Evolutionary conservation across 2,113 vertebrate species (phyloP).

Genomic region (Leiothrix lutea): DNA sequence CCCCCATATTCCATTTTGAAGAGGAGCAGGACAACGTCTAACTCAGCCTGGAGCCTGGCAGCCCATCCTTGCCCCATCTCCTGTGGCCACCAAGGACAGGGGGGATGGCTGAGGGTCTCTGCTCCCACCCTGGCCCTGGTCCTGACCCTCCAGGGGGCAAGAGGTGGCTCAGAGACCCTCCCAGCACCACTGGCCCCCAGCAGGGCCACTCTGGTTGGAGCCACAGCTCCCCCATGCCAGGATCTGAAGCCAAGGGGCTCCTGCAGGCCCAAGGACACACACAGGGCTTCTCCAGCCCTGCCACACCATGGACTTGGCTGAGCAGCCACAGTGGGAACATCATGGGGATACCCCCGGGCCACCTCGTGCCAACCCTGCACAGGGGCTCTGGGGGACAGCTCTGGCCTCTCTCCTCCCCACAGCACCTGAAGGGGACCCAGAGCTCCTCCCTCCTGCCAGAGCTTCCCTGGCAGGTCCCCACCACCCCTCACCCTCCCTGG

Average conservation of each 20-base stretch:
- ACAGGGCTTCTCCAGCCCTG: accelerated
- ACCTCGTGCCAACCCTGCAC: neutral
- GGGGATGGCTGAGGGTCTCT: accelerated
- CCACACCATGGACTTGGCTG: accelerated
- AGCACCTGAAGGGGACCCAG: neutral
- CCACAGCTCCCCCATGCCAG: neutral
- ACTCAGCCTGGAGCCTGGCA: neutral
- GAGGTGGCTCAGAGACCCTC: neutral
- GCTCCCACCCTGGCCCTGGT: neutral
- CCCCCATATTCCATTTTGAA: accelerated
- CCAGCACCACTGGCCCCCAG: neutral
- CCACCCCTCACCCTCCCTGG: too few relatives aligned
- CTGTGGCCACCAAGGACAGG: accelerated
- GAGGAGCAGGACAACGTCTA: neutral
- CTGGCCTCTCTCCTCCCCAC: neutral
- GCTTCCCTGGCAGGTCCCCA: neutral
- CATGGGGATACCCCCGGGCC: accelerated
- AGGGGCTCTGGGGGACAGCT: neutral
- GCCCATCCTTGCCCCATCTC: neutral
- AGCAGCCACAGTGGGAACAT: neutral
- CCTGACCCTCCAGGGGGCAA: neutral
- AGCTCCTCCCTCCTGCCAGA: neutral
- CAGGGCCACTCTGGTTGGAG: neutral
- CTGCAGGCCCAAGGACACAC: neutral
- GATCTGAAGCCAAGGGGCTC: neutral